Percentiles rank a stretch among this genome's conserved stretches.
These are phyloP conservation scores for Actinia equina DNA, from an alignment of 64 coral and sea anemone species.

Conservation along the genomic window DNA sequence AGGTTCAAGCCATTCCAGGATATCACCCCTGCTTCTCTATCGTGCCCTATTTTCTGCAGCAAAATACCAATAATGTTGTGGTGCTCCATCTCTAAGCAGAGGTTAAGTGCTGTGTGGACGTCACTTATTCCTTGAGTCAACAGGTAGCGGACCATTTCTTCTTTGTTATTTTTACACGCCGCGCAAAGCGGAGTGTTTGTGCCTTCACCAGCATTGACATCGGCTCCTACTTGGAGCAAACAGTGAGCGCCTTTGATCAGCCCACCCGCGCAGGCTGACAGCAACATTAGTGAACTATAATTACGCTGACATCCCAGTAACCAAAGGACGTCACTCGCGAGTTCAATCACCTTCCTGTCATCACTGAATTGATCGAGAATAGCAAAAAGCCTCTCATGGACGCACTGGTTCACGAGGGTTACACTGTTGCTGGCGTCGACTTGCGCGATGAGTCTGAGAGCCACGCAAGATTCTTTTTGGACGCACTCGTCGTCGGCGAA, in stretches of 20 bases:
- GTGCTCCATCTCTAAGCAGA: slow-evolving; percentile 83
- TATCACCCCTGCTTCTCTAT: slow-evolving; percentile 85
- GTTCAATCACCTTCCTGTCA: slow-evolving; percentile 43
- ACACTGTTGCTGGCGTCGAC: slow-evolving; percentile 53
- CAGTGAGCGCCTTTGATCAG: slow-evolving; percentile 61
- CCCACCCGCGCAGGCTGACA: slow-evolving; percentile 75
- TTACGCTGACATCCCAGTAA: slow-evolving; percentile 68
- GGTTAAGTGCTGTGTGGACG: slow-evolving; percentile 68
- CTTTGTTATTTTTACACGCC: slow-evolving; percentile 74
- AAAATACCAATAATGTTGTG: slow-evolving; percentile 82
- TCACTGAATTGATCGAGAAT: slow-evolving; percentile 69
- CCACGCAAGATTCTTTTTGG: slow-evolving; percentile 77
- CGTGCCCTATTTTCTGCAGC: slow-evolving; percentile 84
- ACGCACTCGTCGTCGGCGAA: slow-evolving; percentile 46
- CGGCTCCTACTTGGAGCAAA: slow-evolving; percentile 78
- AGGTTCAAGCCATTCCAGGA: slow-evolving; percentile 86
- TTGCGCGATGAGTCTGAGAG: slow-evolving; percentile 70
- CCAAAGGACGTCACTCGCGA: slow-evolving; percentile 88
- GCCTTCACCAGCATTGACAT: slow-evolving; percentile 83
- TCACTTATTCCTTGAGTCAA: slow-evolving; percentile 89
- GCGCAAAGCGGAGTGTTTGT: slow-evolving; percentile 75
- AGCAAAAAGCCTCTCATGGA: slow-evolving; percentile 71
- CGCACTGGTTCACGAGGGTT: slow-evolving; percentile 56
- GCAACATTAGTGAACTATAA: slow-evolving; percentile 67
- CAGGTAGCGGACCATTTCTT: slow-evolving; percentile 84